Percentiles rank a stretch among this genome's conserved stretches.
phyloP scores from a whole-genome alignment of 2,888 invertebrate genomes.

The Eutolmus rufibarbis region DNA sequence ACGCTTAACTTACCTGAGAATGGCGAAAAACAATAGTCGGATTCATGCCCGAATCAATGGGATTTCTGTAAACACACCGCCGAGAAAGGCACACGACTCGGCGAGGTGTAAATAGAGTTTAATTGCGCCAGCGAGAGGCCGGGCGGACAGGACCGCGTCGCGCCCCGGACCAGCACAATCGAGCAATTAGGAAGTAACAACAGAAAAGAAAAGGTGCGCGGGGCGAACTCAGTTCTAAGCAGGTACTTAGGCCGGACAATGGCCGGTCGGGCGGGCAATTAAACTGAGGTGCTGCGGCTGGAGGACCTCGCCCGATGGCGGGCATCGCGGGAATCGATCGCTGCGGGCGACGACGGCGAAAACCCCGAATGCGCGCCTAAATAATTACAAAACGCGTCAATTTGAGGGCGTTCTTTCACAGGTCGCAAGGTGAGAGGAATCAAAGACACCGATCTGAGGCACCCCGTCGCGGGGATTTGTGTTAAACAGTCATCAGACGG shows the following conservation, averaged over 20 bases:
- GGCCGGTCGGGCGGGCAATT: conserved; percentile 8
- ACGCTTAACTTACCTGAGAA: background rate
- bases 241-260: conserved; percentile 29
- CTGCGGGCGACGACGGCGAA: background rate
- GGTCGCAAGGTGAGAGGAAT: conserved; percentile 38
- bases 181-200: conserved; percentile 43
- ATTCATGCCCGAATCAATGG: background rate
- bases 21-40: background rate
- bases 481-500: conserved; percentile 47
- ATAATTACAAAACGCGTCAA: conserved; percentile 46
- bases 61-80: background rate
- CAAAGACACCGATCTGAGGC: conserved; percentile 46
- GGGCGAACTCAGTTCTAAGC: conserved; percentile 13
- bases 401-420: conserved; percentile 40
- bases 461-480: conserved; percentile 46
- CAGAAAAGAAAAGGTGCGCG: background rate
- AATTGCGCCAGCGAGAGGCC: conserved; percentile 44
- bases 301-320: background rate
- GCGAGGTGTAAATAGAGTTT: conserved; percentile 42
- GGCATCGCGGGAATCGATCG: background rate
- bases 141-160: conserved; percentile 11
- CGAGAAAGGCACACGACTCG: conserved; percentile 43
- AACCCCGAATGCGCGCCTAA: conserved; percentile 45
- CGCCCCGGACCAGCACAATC: conserved; percentile 27
- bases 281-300: background rate